Conservation (phyloP, 2,113 vertebrate species). For the Callipepla squamata region DNA sequence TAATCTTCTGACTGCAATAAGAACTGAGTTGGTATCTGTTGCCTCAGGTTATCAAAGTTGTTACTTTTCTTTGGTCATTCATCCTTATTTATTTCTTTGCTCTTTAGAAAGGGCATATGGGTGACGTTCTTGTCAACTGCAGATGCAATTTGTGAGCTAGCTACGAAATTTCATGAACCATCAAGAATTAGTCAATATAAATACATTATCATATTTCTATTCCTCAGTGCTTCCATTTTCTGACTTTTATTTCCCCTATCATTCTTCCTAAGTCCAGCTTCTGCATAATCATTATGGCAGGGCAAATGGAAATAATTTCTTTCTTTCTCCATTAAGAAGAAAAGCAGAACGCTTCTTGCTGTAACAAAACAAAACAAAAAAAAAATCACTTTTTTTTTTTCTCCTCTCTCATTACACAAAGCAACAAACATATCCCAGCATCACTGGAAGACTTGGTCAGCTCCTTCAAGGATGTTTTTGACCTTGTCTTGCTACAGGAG, state of each 20-base stretch:
- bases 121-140: background rate
- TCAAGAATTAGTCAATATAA: background rate
- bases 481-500: background rate
- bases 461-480: background rate
- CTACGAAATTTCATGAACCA: background rate
- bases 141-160: background rate
- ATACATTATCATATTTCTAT: background rate
- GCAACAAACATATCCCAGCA: background rate
- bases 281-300: background rate
- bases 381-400: background rate
- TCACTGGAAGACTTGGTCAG: background rate
- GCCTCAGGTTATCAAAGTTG: background rate
- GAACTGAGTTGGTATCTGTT: background rate
- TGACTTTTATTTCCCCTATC: background rate
- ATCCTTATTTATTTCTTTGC: background rate
- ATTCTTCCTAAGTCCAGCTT: background rate
- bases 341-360: background rate
- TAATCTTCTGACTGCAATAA: background rate
- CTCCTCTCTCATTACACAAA: background rate
- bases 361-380: background rate
- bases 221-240: background rate
- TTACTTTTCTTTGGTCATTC: background rate
- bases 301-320: background rate
- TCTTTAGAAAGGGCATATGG: background rate
- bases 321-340: background rate